Percentiles rank a stretch among this genome's conserved stretches.
phyloP scores from a whole-genome alignment of 30 jellyfish, hydroid and myxozoan genomes.

The Hydractinia echinata region DNA sequence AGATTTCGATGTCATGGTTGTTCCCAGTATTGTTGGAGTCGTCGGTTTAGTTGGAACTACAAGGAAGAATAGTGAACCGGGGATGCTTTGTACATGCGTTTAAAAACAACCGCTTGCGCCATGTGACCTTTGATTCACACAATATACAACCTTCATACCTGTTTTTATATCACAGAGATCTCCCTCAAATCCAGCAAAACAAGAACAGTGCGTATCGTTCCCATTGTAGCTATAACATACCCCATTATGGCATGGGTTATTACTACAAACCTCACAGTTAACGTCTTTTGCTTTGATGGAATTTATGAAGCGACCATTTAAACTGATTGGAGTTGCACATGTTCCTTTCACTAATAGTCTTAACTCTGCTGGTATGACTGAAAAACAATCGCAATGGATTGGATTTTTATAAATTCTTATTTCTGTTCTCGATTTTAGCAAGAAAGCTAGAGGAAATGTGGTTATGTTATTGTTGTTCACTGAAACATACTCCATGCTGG shows the following conservation, averaged over 20 bases:
- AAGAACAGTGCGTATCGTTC: neutral
- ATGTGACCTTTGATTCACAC: no score
- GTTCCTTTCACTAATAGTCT: neutral
- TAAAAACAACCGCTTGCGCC: no score
- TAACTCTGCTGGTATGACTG: slow-evolving; percentile 20
- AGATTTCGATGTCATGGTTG: no score
- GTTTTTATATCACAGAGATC: neutral
- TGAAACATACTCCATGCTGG: neutral
- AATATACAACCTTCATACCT: no score
- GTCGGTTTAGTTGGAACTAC: no score
- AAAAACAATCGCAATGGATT: slow-evolving; percentile 20
- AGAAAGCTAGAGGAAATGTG: slow-evolving; percentile 5
- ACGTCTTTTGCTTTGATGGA: neutral
- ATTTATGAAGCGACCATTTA: neutral
- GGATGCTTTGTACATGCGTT: no score
- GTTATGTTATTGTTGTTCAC: neutral
- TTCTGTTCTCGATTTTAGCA: neutral
- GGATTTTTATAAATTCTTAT: neutral
- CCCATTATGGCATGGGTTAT: neutral
- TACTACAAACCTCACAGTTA: neutral
- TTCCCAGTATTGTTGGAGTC: no score
- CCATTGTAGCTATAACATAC: neutral
- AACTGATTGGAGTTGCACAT: neutral
- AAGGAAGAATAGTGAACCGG: no score
- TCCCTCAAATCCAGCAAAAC: neutral